Evolutionary conservation across 2,888 invertebrate genomes (phyloP), one percentile per base, ranked within the genome.

Genomic region (Rapana venosa): DNA sequence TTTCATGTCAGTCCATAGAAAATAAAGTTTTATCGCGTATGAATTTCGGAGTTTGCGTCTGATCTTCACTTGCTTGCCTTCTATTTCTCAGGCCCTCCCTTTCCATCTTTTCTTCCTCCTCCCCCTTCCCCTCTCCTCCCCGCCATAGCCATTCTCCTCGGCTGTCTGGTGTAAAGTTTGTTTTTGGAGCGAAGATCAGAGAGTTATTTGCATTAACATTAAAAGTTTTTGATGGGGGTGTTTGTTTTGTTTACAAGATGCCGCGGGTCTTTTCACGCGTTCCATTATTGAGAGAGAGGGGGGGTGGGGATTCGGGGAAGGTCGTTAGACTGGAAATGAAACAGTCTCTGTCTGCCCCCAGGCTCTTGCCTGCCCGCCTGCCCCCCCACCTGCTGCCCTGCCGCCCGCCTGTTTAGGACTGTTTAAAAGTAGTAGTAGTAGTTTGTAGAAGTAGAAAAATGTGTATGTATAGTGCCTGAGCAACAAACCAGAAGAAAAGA

Each of bases 181-280:
- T 87, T 87, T 87, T 87, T 74, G 77, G 61, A 87, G 66, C 47
- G 87, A 30, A 56, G 87, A 87, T 86, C 86, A 86, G 56, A 87
- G 87, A 74, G 87, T 70, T 87, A 87, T 87, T 87, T 87, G 87
- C 87, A 87, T 87, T 66, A 70, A 87, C 87, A 87, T 87, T 87
- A 87, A 77, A 88, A n/a, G 74, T 88, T 88, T 70, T 56, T 56
- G 88, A 79, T n/a, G 79, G 79, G 79, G 22, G 36, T 79, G 83
- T 88, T 88, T 84, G 88, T 83, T 88, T 88, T 88, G 88, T 88
- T 88, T 88, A 88, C 88, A 81, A 87, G 56, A 66, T 56, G 87
- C 74, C 84, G 58, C 87, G 74, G 77, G 74, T 74, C 77, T 77
- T 87, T 87, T 87, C 30, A 77, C 20, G n/a, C 30, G 77, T 8